These are phyloP conservation scores for Catocala nupta DNA, from an alignment of 2,888 invertebrate genomes.

Conservation along the genomic window DNA sequence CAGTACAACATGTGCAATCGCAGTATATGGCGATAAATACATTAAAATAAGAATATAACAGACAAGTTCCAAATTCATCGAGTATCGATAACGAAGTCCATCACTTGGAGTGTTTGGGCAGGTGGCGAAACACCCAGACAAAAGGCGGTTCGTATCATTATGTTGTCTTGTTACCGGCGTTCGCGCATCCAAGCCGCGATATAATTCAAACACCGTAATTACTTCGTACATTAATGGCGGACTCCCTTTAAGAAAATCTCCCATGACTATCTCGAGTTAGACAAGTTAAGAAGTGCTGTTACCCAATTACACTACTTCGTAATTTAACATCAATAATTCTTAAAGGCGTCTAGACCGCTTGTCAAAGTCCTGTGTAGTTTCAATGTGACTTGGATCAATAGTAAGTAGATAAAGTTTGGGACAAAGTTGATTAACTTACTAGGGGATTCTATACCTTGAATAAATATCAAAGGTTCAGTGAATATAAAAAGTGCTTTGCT, in stretches of 20 bases:
- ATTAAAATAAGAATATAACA: background rate
- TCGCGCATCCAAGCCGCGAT: constrained; percentile 78
- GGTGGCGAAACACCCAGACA: constrained; percentile 86
- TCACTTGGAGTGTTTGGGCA: constrained; percentile 80
- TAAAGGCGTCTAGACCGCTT: constrained; percentile 13
- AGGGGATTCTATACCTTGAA: background rate
- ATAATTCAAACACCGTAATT: constrained; percentile 80
- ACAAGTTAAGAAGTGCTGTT: constrained; percentile 38
- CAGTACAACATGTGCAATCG: background rate
- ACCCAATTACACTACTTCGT: constrained; percentile 27
- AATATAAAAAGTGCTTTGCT: too few species aligned
- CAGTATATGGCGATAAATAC: background rate
- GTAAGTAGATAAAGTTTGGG: constrained; percentile 18
- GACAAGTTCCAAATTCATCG: constrained; percentile 13
- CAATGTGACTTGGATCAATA: constrained; percentile 19
- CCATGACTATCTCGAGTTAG: constrained; percentile 55
- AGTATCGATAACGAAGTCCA: constrained; percentile 59
- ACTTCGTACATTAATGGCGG: constrained; percentile 74
- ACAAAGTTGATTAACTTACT: constrained; percentile 17
- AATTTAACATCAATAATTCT: constrained; percentile 26
- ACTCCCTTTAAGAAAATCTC: constrained; percentile 58
- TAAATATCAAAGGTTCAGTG: too few species aligned
- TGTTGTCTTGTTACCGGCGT: constrained; percentile 85
- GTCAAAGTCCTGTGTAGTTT: constrained; percentile 22
- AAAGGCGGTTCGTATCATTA: constrained; percentile 84